phyloP scores from a whole-genome alignment of 2,888 invertebrate species.

The Cataglyphis rosenhaueri region DNA sequence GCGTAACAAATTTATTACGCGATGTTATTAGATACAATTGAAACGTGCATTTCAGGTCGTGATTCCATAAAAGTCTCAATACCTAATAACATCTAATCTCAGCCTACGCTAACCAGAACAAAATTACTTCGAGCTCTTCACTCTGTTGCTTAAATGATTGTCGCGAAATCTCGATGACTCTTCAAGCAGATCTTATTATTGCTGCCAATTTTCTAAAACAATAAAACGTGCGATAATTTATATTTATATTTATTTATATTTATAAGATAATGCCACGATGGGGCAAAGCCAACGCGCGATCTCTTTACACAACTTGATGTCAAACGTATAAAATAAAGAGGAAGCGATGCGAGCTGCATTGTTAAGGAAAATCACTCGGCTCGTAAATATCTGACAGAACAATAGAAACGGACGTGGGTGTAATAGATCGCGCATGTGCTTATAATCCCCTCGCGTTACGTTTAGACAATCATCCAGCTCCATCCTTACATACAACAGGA shows the following conservation, averaged over 20 bases:
- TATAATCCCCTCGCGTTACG: constrained; percentile 39
- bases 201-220: constrained; percentile 24
- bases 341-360: background rate
- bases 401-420: constrained; percentile 59
- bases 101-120: background rate
- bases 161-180: constrained; percentile 6
- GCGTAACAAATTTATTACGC: constrained; percentile 52
- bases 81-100: background rate
- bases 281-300: constrained; percentile 38
- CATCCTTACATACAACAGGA: background rate
- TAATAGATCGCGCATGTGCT: constrained; percentile 20
- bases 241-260: background rate
- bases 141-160: background rate
- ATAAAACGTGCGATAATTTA: constrained; percentile 59
- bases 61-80: too few relatives aligned
- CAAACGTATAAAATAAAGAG: constrained; percentile 12
- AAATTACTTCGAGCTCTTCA: background rate
- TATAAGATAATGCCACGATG: constrained; percentile 59
- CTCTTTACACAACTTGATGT: constrained; percentile 52
- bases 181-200: constrained; percentile 47
- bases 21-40: too few relatives aligned
- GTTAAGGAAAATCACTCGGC: constrained; percentile 8
- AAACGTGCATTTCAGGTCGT: too few relatives aligned
- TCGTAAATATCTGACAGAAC: constrained; percentile 64
- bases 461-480: constrained; percentile 20